Evolutionary conservation across 2,113 vertebrate genomes (phyloP).

Genomic region (Platysteira castanea): DNA sequence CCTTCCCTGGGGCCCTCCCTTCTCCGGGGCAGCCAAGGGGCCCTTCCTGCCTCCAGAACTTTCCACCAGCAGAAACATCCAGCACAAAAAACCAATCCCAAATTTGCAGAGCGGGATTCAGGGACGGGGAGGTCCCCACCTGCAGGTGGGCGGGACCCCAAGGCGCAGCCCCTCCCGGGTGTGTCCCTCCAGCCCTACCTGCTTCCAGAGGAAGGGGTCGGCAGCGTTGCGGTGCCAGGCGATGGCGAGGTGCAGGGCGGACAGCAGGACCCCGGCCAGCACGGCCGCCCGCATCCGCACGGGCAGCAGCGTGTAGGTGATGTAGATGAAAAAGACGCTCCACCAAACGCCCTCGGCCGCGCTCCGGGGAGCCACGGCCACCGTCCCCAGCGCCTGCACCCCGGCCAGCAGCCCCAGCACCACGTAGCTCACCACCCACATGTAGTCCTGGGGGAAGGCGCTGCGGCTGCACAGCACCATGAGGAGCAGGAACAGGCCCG

Average conservation of each 20-base stretch:
- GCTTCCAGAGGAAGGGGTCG: constrained; percentile 91
- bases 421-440: constrained; percentile 96
- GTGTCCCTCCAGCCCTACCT: constrained; percentile 71
- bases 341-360: constrained; percentile 92
- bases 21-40: not conserved
- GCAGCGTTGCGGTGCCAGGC: constrained; percentile 86
- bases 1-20: not conserved
- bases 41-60: not conserved
- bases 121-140: not conserved
- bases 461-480: constrained; percentile 94
- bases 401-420: constrained; percentile 84
- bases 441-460: constrained; percentile 94
- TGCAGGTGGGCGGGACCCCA: rapidly evolving
- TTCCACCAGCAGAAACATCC: not conserved
- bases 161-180: not conserved
- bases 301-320: constrained; percentile 94
- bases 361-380: constrained; percentile 82
- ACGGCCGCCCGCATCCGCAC: constrained; percentile 94
- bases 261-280: constrained; percentile 86
- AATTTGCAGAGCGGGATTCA: not conserved
- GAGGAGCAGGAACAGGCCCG: constrained; percentile 85
- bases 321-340: constrained; percentile 96
- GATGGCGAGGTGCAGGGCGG: constrained; percentile 84
- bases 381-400: constrained; percentile 84
- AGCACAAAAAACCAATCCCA: not conserved